Percentiles rank a stretch among this genome's conserved stretches.
These are phyloP conservation scores for Epirrhoe tristata DNA, from an alignment of 2,888 invertebrate species.

Conservation along the genomic window DNA sequence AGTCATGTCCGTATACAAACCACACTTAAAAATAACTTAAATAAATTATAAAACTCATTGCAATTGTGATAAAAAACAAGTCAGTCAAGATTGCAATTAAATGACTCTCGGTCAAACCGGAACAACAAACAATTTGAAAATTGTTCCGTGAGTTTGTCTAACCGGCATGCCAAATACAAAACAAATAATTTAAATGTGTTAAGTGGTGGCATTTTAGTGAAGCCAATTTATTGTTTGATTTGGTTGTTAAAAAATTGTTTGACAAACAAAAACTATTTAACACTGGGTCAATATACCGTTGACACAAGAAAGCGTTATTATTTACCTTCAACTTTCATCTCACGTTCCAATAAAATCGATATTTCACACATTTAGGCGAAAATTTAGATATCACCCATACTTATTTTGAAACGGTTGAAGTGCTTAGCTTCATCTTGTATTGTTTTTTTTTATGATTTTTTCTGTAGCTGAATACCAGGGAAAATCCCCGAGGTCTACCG, in stretches of 20 bases:
- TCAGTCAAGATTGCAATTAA: constrained; percentile 20
- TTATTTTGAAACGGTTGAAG: neutral
- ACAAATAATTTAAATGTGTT: neutral
- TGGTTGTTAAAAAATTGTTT: neutral
- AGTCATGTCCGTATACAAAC: constrained; percentile 2
- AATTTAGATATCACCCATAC: neutral
- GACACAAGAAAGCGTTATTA: neutral
- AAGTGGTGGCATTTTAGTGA: constrained; percentile 2
- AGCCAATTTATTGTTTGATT: neutral
- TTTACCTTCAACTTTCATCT: neutral
- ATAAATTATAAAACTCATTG: neutral
- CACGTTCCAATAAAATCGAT: neutral
- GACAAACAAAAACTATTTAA: neutral
- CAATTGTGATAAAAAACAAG: constrained; percentile 12
- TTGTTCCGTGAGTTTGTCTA: constrained; percentile 1
- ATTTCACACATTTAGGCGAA: neutral
- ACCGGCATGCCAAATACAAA: neutral
- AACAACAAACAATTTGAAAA: constrained; percentile 2
- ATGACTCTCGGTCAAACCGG: constrained; percentile 12
- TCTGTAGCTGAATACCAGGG: no score
- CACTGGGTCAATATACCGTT: neutral
- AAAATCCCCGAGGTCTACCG: no score
- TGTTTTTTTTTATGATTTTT: no score
- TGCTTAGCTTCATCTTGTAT: neutral
- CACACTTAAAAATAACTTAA: neutral